Conservation (phyloP, 2,888 invertebrate genomes). For the Hecatera dysodea region DNA sequence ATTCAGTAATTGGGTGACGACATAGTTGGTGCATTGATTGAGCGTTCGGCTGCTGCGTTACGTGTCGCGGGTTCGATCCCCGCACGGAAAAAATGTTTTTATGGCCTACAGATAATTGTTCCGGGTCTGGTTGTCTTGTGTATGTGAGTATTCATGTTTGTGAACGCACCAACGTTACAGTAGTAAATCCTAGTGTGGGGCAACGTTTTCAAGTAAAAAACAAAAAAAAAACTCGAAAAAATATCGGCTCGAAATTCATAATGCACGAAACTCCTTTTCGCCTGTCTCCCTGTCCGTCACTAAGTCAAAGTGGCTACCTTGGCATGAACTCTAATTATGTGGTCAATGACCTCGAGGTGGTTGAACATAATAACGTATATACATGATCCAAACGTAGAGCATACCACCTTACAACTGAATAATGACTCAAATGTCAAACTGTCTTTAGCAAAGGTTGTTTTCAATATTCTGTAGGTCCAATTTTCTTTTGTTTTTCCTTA, state of each 20-base stretch:
- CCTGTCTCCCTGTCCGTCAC: slow-evolving; percentile 53
- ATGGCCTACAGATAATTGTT: no score
- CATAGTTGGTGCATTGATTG: no score
- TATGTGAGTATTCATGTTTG: no score
- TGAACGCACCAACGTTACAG: no score
- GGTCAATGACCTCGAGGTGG: slow-evolving; percentile 54
- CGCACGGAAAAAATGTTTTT: no score
- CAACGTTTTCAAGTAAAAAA: no score
- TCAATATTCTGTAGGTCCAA: neutral
- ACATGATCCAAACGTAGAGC: slow-evolving; percentile 24
- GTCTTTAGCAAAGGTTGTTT: slow-evolving; percentile 17
- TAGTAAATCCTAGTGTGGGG: no score
- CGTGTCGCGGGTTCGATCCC: no score
- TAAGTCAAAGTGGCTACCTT: slow-evolving; percentile 51
- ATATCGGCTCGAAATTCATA: slow-evolving; percentile 22
- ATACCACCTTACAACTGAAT: slow-evolving; percentile 14
- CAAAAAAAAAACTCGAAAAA: no score
- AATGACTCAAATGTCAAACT: slow-evolving; percentile 44
- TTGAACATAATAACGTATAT: slow-evolving; percentile 15
- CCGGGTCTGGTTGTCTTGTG: no score
- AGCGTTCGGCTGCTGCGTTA: no score
- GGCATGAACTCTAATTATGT: slow-evolving; percentile 62
- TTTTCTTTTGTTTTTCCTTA: slow-evolving; percentile 1
- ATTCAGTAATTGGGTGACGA: no score
- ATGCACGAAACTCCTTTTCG: slow-evolving; percentile 3